Base-by-base conservation (phyloP, 2,113 vertebrate species). In the Tragelaphus imberbis region DNA sequence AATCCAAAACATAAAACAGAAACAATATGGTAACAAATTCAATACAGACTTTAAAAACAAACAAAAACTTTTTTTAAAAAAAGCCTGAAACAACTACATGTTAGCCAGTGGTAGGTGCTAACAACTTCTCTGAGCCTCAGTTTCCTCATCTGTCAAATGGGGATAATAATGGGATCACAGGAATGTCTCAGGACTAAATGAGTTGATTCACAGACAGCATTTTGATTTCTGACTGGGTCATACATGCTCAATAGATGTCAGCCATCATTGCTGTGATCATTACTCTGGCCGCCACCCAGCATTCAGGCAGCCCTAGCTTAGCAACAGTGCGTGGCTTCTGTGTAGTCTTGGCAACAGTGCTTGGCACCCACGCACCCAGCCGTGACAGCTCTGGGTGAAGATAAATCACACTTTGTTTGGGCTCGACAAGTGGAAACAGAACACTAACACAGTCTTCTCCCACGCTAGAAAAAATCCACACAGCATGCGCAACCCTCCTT, bases 331-430 rank as follows among this genome's bases (percentile, higher is more conserved):
- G 23, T 84, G 63, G 61, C 68, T 61, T 44, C 33, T 9, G 0
- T 5, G 33, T 6, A 30, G 27, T 19, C 23, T 27, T 44, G 63
- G 71, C 5, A 1, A 92, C 59, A n/a, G 49, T 33, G 36, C 84
- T 75, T 58, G 65, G 80, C 49, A 21, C 51, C 85, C 49, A 9
- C 0, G 6, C 2, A 19, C 75, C 58, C 75, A 49, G 47, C 75
- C 40, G 17, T 5, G 65, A 77, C 53, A 47, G 59, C 77, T 53
- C 82, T 13, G 58, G 51, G 51, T 17, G 58, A 56, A 47, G 77
- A 63, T 27, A 84, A 94, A 95, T n/a, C 59, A 36, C 1, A 3
- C 49, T 93, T 91, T 93, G 91, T 88, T 94, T 40, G 59, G 56
- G 36, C 47, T 86, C 2, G 3, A 79, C 68, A 51, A 75, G 63